Conservation (phyloP, 2,797 vertebrate species). For the Chaetophractus vellerosus region DNA sequence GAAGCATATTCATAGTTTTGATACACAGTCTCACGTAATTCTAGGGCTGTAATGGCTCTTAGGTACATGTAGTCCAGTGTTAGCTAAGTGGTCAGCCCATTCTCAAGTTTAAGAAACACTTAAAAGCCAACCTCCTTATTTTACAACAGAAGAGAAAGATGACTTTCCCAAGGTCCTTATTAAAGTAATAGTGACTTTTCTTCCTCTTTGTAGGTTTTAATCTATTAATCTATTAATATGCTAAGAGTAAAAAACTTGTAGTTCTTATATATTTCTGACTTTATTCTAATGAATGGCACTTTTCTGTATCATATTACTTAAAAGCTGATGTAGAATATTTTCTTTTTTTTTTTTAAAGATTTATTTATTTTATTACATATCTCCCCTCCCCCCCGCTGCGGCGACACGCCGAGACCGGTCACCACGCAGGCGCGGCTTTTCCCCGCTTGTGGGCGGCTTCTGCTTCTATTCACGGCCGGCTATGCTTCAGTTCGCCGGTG, state of each 20-base stretch:
- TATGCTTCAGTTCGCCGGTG: too few relatives aligned
- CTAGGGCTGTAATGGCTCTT: accelerated
- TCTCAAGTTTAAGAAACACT: not conserved
- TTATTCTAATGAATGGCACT: constrained; percentile 13
- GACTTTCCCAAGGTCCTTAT: not conserved
- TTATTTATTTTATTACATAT: too few relatives aligned
- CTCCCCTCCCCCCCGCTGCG: too few relatives aligned
- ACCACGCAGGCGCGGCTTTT: too few relatives aligned
- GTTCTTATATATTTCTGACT: not conserved
- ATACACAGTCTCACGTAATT: not conserved
- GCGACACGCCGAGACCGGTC: too few relatives aligned
- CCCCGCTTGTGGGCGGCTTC: too few relatives aligned
- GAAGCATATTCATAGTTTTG: not conserved
- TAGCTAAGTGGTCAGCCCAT: not conserved
- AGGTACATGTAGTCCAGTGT: too few relatives aligned
- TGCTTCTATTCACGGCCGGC: too few relatives aligned
- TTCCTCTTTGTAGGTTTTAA: not conserved
- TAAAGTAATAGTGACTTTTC: not conserved
- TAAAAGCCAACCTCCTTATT: not conserved
- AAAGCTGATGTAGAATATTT: not conserved
- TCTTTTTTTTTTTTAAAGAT: too few relatives aligned
- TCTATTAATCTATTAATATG: not conserved
- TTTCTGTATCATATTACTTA: not conserved
- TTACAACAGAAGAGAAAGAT: not conserved
- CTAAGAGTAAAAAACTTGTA: constrained; percentile 7